Percentiles rank a stretch among this genome's conserved stretches.
Evolutionary conservation across 1,140 invertebrate genomes (phyloP).

Genomic region (Linepithema humile): DNA sequence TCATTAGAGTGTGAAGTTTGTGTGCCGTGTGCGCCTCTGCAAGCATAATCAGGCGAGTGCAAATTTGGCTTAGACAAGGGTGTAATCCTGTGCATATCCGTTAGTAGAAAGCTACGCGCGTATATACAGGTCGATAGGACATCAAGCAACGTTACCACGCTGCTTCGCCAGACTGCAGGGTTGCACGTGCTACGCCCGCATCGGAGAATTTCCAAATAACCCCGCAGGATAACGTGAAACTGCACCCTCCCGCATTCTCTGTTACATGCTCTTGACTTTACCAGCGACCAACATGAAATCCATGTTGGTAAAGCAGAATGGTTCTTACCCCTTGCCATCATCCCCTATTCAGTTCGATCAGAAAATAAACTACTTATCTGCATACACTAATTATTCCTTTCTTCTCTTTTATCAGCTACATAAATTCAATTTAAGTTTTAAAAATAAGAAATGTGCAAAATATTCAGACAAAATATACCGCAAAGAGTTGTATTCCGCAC

Average conservation of each 20-base stretch:
- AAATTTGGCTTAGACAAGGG: slow-evolving; percentile 36
- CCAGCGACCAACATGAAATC: neutral
- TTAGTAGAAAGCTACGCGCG: slow-evolving; percentile 13
- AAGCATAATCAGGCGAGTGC: slow-evolving; percentile 37
- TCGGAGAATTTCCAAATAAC: slow-evolving; percentile 26
- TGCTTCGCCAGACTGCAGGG: neutral
- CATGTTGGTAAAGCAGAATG: slow-evolving; percentile 54
- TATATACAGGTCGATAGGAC: slow-evolving; percentile 11
- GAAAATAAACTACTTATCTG: neutral
- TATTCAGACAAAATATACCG: neutral
- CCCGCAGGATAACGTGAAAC: neutral
- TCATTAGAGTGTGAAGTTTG: slow-evolving; percentile 25
- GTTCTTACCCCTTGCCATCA: neutral
- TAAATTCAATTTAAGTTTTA: neutral
- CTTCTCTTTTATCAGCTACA: no score
- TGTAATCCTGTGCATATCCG: slow-evolving; percentile 35
- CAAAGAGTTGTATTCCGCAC: neutral
- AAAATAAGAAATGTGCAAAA: neutral
- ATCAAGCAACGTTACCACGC: slow-evolving; percentile 4
- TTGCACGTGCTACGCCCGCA: slow-evolving; percentile 60
- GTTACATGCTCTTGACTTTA: neutral
- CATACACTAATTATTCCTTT: neutral
- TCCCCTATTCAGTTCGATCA: neutral
- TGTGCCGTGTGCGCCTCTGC: neutral
- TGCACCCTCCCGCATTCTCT: slow-evolving; percentile 42